Evolutionary conservation across 2,113 vertebrate genomes (phyloP).

Genomic region (Dipodomys spectabilis): DNA sequence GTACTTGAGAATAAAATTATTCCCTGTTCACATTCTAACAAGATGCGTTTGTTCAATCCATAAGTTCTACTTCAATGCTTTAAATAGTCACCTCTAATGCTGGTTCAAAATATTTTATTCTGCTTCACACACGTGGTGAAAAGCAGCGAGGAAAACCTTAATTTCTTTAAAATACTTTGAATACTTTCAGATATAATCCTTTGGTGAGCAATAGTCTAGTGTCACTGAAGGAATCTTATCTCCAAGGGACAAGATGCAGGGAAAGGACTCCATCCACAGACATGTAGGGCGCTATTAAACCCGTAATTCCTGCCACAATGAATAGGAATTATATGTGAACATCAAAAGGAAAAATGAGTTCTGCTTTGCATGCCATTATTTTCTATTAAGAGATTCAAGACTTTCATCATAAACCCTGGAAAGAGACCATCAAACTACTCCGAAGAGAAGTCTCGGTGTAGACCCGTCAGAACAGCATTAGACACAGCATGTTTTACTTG

Average conservation of each 20-base stretch:
- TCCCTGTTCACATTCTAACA: neutral
- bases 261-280: neutral
- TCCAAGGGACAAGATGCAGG: neutral
- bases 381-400: slow-evolving; percentile 38
- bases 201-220: neutral
- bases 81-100: neutral
- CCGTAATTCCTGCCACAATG: neutral
- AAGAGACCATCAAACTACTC: neutral
- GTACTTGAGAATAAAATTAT: neutral
- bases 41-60: neutral
- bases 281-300: neutral
- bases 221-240: neutral
- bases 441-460: neutral
- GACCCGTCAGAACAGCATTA: neutral
- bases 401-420: slow-evolving; percentile 30
- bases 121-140: neutral
- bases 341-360: neutral
- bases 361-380: neutral
- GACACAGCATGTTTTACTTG: neutral
- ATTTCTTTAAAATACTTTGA: neutral
- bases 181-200: neutral
- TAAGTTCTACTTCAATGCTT: neutral
- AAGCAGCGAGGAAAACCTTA: neutral
- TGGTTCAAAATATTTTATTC: slow-evolving; percentile 9
- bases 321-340: neutral